Evolutionary conservation across 2,888 invertebrate species (phyloP).

Genomic region (Lasiommata megera): DNA sequence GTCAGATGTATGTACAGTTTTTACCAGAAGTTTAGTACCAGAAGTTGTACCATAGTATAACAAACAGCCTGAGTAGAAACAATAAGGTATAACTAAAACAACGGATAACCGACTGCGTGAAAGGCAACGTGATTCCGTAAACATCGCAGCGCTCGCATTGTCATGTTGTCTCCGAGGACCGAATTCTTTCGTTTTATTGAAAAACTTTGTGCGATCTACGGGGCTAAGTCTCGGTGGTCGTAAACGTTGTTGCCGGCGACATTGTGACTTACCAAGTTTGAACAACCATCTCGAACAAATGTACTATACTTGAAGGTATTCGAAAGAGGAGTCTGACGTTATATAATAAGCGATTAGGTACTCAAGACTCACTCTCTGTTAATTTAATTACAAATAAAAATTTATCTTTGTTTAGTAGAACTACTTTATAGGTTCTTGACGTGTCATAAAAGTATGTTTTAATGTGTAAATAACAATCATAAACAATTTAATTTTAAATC

Average conservation of each 20-base stretch:
- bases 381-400: not conserved
- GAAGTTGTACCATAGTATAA: no score
- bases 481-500: no score
- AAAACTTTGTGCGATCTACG: conserved; percentile 67
- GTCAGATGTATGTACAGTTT: no score
- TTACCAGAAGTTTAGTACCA: no score
- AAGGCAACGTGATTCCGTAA: conserved; percentile 46
- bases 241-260: conserved; percentile 37
- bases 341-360: not conserved
- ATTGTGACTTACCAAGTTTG: conserved; percentile 20
- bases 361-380: not conserved
- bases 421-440: not conserved
- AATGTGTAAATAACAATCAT: no score
- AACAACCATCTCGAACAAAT: not conserved
- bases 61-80: no score
- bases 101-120: not conserved
- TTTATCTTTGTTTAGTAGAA: not conserved
- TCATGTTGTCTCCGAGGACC: conserved; percentile 73
- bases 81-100: not conserved
- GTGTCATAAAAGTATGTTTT: no score
- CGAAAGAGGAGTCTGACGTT: not conserved
- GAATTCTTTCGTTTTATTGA: conserved; percentile 65
- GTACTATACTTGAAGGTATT: not conserved
- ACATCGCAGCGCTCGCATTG: conserved; percentile 67
- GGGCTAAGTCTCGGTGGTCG: conserved; percentile 42